Evolutionary conservation across 64 coral and sea anemone species (phyloP).

Genomic region (Anthopleura sola): DNA sequence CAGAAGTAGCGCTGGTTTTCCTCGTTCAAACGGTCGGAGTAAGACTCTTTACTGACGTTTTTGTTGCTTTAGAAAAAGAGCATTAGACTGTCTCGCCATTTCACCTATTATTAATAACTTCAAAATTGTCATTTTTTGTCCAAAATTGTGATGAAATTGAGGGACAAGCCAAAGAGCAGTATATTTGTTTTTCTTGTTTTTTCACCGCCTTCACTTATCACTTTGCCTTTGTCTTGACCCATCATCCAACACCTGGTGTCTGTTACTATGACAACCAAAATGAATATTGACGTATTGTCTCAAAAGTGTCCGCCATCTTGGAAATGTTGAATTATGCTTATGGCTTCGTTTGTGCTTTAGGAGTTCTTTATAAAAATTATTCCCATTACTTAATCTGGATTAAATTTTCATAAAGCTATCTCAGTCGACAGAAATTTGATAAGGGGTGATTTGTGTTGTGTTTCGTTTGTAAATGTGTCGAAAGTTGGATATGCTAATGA

Average conservation of each 20-base stretch:
- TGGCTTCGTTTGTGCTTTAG: background rate
- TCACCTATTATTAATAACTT: constrained; percentile 3
- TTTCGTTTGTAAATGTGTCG: background rate
- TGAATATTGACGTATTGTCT: constrained; percentile 95
- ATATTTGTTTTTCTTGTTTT: constrained; percentile 13
- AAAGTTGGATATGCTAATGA: constrained; percentile 78
- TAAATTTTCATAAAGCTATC: background rate
- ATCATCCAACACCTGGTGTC: constrained; percentile 81
- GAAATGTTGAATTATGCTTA: constrained; percentile 39
- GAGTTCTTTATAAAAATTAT: background rate
- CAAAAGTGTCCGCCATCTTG: constrained; percentile 83
- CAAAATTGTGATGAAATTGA: constrained; percentile 6
- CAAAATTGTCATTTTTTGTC: constrained; percentile 7
- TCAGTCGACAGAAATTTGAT: background rate
- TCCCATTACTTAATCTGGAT: background rate
- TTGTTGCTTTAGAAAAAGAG: background rate
- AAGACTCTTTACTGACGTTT: too few relatives aligned
- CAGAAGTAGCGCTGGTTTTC: too few relatives aligned
- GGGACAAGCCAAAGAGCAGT: constrained; percentile 3
- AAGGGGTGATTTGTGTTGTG: background rate
- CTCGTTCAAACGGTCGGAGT: background rate
- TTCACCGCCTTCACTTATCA: constrained; percentile 37
- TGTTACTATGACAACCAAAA: constrained; percentile 85
- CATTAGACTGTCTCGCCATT: background rate
- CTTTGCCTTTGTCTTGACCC: constrained; percentile 43